Evolutionary conservation across 1,140 invertebrate species (phyloP), one percentile per base, ranked within the genome.

Genomic region (Stratiolaelaps scimitus): DNA sequence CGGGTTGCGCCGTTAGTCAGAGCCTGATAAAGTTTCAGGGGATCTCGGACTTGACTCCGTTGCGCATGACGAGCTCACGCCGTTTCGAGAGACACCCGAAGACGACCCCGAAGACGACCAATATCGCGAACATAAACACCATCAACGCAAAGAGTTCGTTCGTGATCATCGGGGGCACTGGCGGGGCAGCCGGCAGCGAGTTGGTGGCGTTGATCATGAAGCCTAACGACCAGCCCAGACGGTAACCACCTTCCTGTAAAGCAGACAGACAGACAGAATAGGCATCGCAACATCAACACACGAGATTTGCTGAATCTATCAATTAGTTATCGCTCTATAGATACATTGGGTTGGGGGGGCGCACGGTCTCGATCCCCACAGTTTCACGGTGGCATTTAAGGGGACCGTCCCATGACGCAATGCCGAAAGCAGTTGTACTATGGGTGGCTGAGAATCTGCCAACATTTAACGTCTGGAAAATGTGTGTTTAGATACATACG

Each of bases 171-270:
- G 53, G 53, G 53, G 67, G 65, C 6, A 66, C 44, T 23, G 72
- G 69, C 4, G 60, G 19, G 56, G 69, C 70, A 6, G 69, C 67
- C 15, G 74, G 70, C 30, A 76, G 73, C 17, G 66, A 64, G 48
- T 76, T 77, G n/a, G 76, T 80, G 28, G 74, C 74, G 65, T 76
- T 74, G 1, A 78, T 73, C 75, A 80, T 77, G 66, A 74, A 79
- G n/a, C 79, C 79, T 43, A 79, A 64, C 2, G 76, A 65, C 78
- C 78, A 80, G 10, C 78, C 78, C 53, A 60, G 10, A 6, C 53
- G 53, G 23, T 60, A 60, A 29, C 53, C 53, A 26, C 34, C 15
- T 60, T 60, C 53, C 53, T 60, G 53, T 15, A 60, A 60, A 1
- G 10, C 15, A 60, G 23, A 60, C 34, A 40, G 34, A n/a, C n/a